Conservation (phyloP, 30 jellyfish, hydroid and myxozoan species). For the Rhopilema esculentum region DNA sequence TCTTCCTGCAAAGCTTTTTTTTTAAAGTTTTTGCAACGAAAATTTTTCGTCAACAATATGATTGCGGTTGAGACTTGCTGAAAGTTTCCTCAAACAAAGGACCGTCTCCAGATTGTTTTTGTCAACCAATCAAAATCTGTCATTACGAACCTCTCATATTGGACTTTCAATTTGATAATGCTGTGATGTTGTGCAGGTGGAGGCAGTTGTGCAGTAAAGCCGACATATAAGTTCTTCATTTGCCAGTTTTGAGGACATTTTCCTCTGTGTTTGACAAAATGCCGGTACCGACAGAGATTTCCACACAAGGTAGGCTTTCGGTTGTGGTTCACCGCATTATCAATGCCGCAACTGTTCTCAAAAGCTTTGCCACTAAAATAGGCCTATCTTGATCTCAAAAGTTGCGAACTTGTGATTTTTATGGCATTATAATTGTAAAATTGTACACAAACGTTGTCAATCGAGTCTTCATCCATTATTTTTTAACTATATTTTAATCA, state of each 20-base stretch:
- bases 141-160: background rate
- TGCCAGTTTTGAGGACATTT: background rate
- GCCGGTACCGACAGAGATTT: slow-evolving; percentile 58
- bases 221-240: background rate
- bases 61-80: no score
- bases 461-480: background rate
- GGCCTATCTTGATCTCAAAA: background rate
- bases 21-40: no score
- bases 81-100: background rate
- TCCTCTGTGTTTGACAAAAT: background rate
- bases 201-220: background rate
- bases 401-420: background rate
- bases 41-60: no score
- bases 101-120: background rate
- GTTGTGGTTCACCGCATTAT: background rate
- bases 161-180: background rate
- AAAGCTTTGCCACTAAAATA: background rate
- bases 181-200: background rate
- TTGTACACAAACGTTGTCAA: background rate
- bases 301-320: slow-evolving; percentile 34
- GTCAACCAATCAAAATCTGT: background rate
- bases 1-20: no score
- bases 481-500: no score
- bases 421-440: background rate
- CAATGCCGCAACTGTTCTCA: background rate